Evolutionary conservation across 2,113 vertebrate genomes (phyloP).

Genomic region (Bos taurus): DNA sequence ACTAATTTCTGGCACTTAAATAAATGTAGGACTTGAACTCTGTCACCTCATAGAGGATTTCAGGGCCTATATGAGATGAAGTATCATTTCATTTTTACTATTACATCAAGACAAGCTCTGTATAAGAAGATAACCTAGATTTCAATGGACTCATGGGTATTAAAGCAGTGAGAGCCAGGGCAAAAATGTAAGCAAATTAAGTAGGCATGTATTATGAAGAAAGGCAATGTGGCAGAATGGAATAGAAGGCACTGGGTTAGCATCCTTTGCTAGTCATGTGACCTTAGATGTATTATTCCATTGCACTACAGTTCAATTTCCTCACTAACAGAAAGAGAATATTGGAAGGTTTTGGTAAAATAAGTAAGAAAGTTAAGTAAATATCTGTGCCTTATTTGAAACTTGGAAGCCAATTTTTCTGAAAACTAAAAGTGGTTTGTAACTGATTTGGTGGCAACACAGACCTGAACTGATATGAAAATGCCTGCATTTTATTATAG

Average conservation of each 20-base stretch:
- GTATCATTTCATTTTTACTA: neutral
- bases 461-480: neutral
- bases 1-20: neutral
- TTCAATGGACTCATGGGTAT: neutral
- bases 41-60: neutral
- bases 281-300: neutral
- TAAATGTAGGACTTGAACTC: neutral
- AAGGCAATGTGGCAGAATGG: neutral
- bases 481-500: neutral
- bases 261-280: neutral
- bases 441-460: neutral
- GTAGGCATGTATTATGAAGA: neutral
- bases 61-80: neutral
- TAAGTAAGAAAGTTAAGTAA: neutral
- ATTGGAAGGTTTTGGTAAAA: neutral
- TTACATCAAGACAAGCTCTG: neutral
- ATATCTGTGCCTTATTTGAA: neutral
- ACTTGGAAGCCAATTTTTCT: neutral
- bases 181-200: neutral
- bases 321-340: neutral
- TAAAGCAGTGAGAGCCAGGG: neutral
- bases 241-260: neutral
- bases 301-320: neutral
- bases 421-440: neutral
- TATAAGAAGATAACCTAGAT: neutral